Evolutionary conservation across 2,113 vertebrate species (phyloP).

Genomic region (Sardina pilchardus): DNA sequence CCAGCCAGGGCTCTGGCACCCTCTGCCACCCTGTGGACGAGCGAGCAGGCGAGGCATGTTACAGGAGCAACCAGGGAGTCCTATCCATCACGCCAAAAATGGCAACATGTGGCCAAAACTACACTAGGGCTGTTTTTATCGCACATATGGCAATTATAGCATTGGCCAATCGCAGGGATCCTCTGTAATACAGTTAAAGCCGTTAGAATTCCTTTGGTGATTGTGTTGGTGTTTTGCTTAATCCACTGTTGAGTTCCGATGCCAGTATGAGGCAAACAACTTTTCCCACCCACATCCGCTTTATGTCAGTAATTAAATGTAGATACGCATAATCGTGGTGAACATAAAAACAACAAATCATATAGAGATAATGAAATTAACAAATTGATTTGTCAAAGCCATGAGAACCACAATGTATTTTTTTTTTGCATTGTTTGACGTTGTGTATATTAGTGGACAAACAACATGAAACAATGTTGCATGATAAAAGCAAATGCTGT

Average conservation of each 20-base stretch:
- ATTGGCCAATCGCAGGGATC: neutral
- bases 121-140: neutral
- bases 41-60: neutral
- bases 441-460: neutral
- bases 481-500: neutral
- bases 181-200: neutral
- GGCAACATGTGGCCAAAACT: slow-evolving; percentile 18
- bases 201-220: neutral
- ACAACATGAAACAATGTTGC: neutral
- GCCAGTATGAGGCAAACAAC: neutral
- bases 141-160: neutral
- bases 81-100: neutral
- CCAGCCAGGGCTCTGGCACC: neutral
- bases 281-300: neutral
- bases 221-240: neutral
- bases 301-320: neutral
- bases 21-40: neutral
- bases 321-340: neutral
- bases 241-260: neutral
- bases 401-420: neutral
- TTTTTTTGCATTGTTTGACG: neutral
- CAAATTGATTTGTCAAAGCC: neutral
- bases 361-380: neutral
- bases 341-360: neutral
- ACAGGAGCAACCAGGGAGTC: neutral